Evolutionary conservation across 2,113 vertebrate genomes (phyloP), one percentile per base, ranked within the genome.

Genomic region (Oreochromis tanganicae): DNA sequence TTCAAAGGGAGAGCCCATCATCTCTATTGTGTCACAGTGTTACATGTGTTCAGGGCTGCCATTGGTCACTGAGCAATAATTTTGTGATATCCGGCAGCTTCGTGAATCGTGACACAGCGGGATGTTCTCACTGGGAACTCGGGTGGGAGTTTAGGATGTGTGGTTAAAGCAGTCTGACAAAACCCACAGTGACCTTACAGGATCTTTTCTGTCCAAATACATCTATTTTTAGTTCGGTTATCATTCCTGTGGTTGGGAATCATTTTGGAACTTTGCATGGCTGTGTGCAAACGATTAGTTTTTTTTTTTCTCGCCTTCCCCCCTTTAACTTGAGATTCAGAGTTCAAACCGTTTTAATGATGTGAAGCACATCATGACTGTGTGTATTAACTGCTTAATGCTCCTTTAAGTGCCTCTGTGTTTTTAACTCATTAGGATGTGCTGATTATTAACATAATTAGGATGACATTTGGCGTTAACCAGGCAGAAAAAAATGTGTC

Each of bases 391-490:
- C 85, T 10, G 63, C 68, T 91, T 85, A 81, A 75, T 17, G 84
- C 5, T 38, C 59, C 46, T 82, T 85, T 9, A 36, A 27, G 27
- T 54, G 83, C 52, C 82, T 78, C 27, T 86, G 83, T 88, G 54
- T 57, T 84, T 84, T 71, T 2, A 2, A 73, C 2, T 75, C 24
- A 80, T 66, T 46, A 73, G 56, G 79, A 50, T 61, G 46, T 61
- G 54, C 54, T 88, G 38, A 85, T 89, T 89, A 88, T 86, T 90
- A 80, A 82, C 59, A 83, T 90, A 91, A 94, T 92, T 89, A 61
- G 32, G 87, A 13, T 82, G 78, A 85, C 81, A 85, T 82, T 90
- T 59, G 81, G 66, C 73, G 54, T 27, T 61, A 89, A 66, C 80
- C 75, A 81, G 38, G 88, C 86, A 89, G 81, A 85, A 61, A 10